Evolutionary conservation across 2,888 invertebrate species (phyloP).

Genomic region (Pinctada fucata): DNA sequence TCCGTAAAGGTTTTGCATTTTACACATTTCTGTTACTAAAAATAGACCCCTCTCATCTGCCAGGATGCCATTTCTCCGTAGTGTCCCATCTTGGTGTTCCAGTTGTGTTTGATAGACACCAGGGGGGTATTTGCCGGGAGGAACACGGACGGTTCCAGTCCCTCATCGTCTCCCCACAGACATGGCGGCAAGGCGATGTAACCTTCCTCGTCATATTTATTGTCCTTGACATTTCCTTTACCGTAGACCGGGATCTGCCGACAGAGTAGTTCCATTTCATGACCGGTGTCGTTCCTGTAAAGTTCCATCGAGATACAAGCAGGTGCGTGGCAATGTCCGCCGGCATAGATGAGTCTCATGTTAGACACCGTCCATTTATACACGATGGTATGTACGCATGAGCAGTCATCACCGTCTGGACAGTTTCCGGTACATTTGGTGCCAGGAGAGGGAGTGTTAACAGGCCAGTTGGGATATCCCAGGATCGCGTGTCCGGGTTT

Average conservation of each 20-base stretch:
- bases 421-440: conserved; percentile 46
- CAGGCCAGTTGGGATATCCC: conserved; percentile 47
- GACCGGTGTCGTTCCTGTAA: conserved; percentile 42
- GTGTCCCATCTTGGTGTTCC: conserved; percentile 46
- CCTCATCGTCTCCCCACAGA: conserved; percentile 46
- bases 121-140: conserved; percentile 44
- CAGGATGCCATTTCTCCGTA: conserved; percentile 49
- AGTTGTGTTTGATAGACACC: conserved; percentile 44
- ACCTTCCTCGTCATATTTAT: conserved; percentile 44
- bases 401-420: conserved; percentile 44
- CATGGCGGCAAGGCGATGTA: conserved; percentile 46
- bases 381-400: conserved; percentile 42
- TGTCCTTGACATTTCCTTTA: conserved; percentile 34
- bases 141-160: conserved; percentile 42
- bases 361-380: conserved; percentile 45
- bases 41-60: conserved; percentile 43
- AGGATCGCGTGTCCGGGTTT: conserved; percentile 40
- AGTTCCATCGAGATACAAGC: conserved; percentile 45
- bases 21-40: too few species aligned
- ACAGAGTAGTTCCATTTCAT: conserved; percentile 45
- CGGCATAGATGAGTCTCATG: conserved; percentile 46
- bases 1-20: too few species aligned
- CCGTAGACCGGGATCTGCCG: conserved; percentile 44
- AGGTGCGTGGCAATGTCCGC: conserved; percentile 48
- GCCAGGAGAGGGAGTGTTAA: conserved; percentile 42